Base-by-base conservation (phyloP, 2,113 vertebrate species). In the Nesogale talazaci region DNA sequence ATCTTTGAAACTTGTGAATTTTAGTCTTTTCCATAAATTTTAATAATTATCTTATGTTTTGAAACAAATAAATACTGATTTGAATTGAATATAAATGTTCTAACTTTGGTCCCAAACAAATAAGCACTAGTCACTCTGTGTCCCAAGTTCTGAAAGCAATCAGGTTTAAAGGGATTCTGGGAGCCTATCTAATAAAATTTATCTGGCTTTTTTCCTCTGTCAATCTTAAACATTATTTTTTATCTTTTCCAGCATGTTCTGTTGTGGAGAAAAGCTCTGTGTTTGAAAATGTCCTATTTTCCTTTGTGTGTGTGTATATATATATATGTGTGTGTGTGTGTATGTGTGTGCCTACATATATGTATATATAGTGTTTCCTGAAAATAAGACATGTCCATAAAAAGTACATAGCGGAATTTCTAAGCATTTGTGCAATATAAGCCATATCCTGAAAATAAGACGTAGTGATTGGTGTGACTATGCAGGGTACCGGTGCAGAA, bases 1-100 rank as follows among this genome's bases (percentile, higher is more conserved):
- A 84, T 67, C 1, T 76, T 76, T 90, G 69, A 86, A 81, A 91
- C 76, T 22, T 19, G 75, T 38, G 72, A 56, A 79, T 67, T 46
- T 81, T 72, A 61, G 6, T 6, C 0, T 22, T 91, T 65, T 91
- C 78, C 70, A 90, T 1, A 63, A 86, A 75, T 63, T 61, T 29
- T 75, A 75, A 69, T 84, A 77, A 93, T 63, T 38, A 27, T 38
- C n/a, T 85, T 65, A 38, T 57, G 88, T 91, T 20, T 74, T 83
- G n/a, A 89, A 89, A 74, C 20, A 85, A 59, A 42, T 74, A 74
- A 84, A 74, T 72, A 17, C 59, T 65, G 9, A 34, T 78, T 94
- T 93, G 34, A 86, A 92, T 84, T 94, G 76, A 8, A 88, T 59
- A 40, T 5, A 87, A 92, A 89, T 40, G 6, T 69, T 93, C 42